Evolutionary conservation across 2,797 vertebrate genomes (phyloP).

Genomic region (Cuniculus paca): DNA sequence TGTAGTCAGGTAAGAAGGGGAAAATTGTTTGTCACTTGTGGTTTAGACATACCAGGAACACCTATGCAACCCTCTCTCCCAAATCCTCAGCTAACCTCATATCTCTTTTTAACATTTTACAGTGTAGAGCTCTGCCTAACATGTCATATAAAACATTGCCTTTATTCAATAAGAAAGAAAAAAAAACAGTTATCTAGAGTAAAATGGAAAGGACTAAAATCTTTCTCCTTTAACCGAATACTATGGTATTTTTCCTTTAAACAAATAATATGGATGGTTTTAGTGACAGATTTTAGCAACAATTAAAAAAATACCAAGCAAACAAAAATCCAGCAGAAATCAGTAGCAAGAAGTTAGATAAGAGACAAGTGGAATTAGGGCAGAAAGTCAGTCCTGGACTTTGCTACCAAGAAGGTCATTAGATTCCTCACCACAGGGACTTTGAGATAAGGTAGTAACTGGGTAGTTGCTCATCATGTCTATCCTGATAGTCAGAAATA

Average conservation of each 20-base stretch:
- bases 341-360: not conserved
- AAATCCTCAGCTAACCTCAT: not conserved
- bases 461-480: not conserved
- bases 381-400: not conserved
- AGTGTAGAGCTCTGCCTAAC: not conserved
- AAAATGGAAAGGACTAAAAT: not conserved
- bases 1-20: not conserved
- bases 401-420: constrained; percentile 46
- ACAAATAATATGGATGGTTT: not conserved
- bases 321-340: not conserved
- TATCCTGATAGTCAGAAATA: not conserved
- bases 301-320: not conserved
- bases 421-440: not conserved
- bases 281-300: not conserved
- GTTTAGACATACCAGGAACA: not conserved
- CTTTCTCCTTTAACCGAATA: not conserved
- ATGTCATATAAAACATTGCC: not conserved
- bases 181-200: not conserved
- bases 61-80: no score
- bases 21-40: not conserved
- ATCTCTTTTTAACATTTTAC: not conserved
- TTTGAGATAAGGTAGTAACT: not conserved
- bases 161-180: constrained; percentile 7
- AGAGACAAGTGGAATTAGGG: not conserved
- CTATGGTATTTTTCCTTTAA: not conserved